phyloP scores from a whole-genome alignment of 2,113 vertebrate genomes.

The Hiodon alosoides region DNA sequence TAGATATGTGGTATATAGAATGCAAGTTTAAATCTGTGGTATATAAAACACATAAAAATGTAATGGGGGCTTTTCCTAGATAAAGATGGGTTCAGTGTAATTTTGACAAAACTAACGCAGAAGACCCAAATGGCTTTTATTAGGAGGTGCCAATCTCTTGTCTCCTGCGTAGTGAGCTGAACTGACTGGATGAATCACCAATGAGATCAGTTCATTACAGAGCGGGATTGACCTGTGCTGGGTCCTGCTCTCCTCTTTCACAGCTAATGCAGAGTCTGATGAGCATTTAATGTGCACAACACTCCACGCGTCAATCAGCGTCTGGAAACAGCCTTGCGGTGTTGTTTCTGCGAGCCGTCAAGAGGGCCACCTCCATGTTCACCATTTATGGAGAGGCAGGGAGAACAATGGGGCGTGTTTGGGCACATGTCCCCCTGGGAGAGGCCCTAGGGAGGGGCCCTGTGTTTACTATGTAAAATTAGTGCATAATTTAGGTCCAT shows the following conservation, averaged over 20 bases:
- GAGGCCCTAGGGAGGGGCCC: not conserved
- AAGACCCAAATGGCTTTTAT: not conserved
- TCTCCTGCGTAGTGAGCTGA: not conserved
- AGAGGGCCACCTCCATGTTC: slow-evolving; percentile 55
- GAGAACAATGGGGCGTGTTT: too few species aligned
- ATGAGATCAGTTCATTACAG: slow-evolving; percentile 55
- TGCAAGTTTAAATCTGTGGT: not conserved
- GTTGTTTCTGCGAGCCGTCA: slow-evolving; percentile 50
- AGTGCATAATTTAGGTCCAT: not conserved
- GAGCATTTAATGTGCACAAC: slow-evolving; percentile 62
- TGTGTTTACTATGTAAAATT: not conserved
- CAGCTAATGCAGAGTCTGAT: slow-evolving; percentile 60
- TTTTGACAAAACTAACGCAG: not conserved
- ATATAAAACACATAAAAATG: not conserved
- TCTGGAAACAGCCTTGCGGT: slow-evolving; percentile 45
- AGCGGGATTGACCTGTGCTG: slow-evolving; percentile 53
- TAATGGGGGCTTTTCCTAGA: not conserved
- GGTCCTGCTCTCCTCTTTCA: slow-evolving; percentile 44
- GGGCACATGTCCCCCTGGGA: not conserved
- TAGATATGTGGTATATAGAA: not conserved
- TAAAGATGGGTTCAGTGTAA: not conserved
- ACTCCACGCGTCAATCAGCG: slow-evolving; percentile 63
- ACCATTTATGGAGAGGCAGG: slow-evolving; percentile 21
- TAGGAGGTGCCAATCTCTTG: not conserved
- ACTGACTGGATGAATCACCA: slow-evolving; percentile 1